A percentile compares a stretch with the other conserved stretches of the same genome.
Evolutionary conservation across 2,888 invertebrate species (phyloP).

Genomic region (Cylindroiulus punctatus): DNA sequence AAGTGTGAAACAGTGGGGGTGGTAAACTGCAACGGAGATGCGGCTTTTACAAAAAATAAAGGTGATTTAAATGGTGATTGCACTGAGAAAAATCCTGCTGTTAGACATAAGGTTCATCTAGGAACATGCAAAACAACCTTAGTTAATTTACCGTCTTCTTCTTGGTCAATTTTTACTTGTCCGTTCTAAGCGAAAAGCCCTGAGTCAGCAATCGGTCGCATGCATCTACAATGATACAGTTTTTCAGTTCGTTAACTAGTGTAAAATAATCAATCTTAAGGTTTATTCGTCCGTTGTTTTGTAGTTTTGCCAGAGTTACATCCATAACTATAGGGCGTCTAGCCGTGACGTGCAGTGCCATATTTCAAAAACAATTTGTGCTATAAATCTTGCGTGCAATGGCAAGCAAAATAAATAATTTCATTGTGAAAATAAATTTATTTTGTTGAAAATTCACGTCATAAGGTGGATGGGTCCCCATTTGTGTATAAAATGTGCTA

Average conservation of each 20-base stretch:
- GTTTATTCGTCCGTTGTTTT: too few species aligned
- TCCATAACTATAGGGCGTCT: too few species aligned
- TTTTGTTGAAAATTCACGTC: background rate
- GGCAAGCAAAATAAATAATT: slow-evolving; percentile 14
- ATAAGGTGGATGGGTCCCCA: background rate
- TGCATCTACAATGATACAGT: slow-evolving; percentile 33
- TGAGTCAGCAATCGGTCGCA: slow-evolving; percentile 19
- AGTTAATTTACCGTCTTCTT: slow-evolving; percentile 34
- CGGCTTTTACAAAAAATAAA: slow-evolving; percentile 13
- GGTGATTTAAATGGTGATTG: slow-evolving; percentile 32
- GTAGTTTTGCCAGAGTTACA: too few species aligned
- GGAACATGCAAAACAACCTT: background rate
- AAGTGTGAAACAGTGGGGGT: slow-evolving; percentile 43
- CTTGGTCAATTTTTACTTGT: slow-evolving; percentile 7
- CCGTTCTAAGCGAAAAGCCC: background rate
- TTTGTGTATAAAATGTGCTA: slow-evolving; percentile 4
- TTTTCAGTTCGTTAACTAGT: background rate
- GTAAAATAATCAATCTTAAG: background rate
- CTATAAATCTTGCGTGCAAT: background rate
- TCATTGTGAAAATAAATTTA: background rate
- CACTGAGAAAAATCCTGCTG: slow-evolving; percentile 22
- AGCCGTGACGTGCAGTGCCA: too few species aligned
- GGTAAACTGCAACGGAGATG: background rate
- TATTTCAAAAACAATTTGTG: background rate
- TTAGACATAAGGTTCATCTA: slow-evolving; percentile 13